Evolutionary conservation across 1,140 invertebrate species (phyloP), one percentile per base, ranked within the genome.

Genomic region (Cecropterus lyciades): DNA sequence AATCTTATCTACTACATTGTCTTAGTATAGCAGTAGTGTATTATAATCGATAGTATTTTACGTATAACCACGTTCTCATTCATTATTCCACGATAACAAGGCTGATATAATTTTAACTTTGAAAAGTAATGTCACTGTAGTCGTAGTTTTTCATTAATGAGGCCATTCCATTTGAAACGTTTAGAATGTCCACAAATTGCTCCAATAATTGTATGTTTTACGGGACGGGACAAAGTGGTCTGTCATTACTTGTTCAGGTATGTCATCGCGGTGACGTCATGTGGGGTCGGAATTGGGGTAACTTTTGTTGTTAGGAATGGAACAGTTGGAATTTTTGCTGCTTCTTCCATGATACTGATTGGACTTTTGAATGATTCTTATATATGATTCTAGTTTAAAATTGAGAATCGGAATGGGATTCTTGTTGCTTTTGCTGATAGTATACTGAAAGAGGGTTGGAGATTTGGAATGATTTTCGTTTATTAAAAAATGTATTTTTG

Each of bases 151-250:
- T 56, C 53, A 24, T 43, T 56, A 56, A 56, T 43, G 37, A 56
- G n/a, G 16, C 53, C 53, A 56, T 56, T 42, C 53, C 37, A 42
- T 56, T 56, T 40, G 10, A 24, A 56, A 43, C 53, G 45, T 48
- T 60, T 60, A 17, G 11, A 60, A 60, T 33, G 43, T 48, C 56
- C 56, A 60, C 57, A 60, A 60, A 49, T 60, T 60, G 43, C 57
- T 37, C 15, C 43, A 60, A 60, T 60, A 60, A 60, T 60, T 60
- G 57, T 56, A 56, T 60, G 57, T 60, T 60, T 48, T 49, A 60
- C 57, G 55, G 27, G 57, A 60, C 15, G 6, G 57, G 57, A 16
- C 43, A 48, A 60, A 60, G 55, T 59, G 53, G 53, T 40, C 53
- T 56, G 53, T 56, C 53, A 56, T 56, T 56, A 56, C 53, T 20